phyloP scores from a whole-genome alignment of 2,113 vertebrate species.

The Zapus hudsonius region DNA sequence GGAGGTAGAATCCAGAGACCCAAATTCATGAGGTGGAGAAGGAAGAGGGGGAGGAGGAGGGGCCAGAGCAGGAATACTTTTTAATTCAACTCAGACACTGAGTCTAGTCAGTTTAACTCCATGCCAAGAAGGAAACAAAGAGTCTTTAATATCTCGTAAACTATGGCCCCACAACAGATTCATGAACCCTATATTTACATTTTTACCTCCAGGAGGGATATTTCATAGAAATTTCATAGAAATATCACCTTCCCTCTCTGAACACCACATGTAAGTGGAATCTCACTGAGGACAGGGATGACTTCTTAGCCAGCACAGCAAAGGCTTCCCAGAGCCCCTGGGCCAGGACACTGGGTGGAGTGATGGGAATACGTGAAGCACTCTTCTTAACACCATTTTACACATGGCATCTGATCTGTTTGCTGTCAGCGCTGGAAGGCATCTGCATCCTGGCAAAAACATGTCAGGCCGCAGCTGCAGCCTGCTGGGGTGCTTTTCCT shows the following conservation, averaged over 20 bases:
- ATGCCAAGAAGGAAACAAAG: slow-evolving; percentile 10
- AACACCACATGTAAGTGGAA: not conserved
- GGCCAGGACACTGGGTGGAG: not conserved
- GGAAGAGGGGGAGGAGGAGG: no score
- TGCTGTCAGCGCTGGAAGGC: slow-evolving; percentile 58
- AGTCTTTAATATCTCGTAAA: slow-evolving; percentile 18
- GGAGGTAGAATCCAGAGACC: not conserved
- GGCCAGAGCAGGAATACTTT: not conserved
- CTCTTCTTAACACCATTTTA: slow-evolving; percentile 39
- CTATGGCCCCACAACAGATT: not conserved
- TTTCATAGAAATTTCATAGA: slow-evolving; percentile 10
- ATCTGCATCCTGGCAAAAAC: slow-evolving; percentile 68
- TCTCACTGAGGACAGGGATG: not conserved
- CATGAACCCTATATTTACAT: not conserved
- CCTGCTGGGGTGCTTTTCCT: slow-evolving; percentile 70
- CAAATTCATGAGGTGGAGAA: not conserved
- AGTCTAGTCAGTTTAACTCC: not conserved
- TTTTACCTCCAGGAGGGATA: slow-evolving; percentile 14
- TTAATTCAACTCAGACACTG: not conserved
- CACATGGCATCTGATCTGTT: slow-evolving; percentile 34
- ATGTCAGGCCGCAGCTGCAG: slow-evolving; percentile 72
- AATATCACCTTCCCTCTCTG: not conserved
- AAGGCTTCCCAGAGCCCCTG: slow-evolving; percentile 1
- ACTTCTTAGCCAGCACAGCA: slow-evolving; percentile 15
- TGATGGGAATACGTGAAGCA: not conserved